Base-by-base conservation (phyloP, 1,140 invertebrate genomes). In the Acyrthosiphon pisum region DNA sequence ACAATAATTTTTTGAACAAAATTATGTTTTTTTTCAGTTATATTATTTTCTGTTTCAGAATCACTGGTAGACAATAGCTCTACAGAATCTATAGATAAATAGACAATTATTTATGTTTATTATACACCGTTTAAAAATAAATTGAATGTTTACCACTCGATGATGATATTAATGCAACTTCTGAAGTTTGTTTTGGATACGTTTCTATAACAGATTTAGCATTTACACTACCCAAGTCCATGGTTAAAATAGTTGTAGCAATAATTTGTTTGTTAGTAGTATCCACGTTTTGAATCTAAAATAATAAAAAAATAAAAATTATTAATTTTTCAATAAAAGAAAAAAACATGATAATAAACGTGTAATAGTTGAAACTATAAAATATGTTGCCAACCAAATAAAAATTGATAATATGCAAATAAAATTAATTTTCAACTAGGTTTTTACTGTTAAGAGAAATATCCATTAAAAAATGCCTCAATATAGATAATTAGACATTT, bases 1-100 rank as follows among this genome's bases (percentile, higher is more conserved):
- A 93, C 91, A 37, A 93, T 41, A 14, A 83, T 93, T 93, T 93
- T 93, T 86, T 93, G 35, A 30, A 84, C 23, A 93, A 93, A 93
- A 93, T 93, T 93, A 44, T 93, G 91, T 53, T 50, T 23, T 41
- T 93, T 93, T 84, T 84, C 91, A 44, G 6, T 50, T 23, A 50
- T 30, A 41, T 41, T 44, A 20, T 41, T 46, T 48, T 26, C n/a
- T 26, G 37, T 53, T 37, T 76, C 48, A 48, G 14, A 23, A 0
- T 50, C 46, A 14, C 44, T 18, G 1, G 90, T 50, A 37, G 53
- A 44, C 53, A 53, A 50, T 76, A 68, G 81, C 22, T 91, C 90
- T 37, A 48, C 35, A 48, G 90, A 91, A 91, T 26, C 90, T 91
- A 37, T 8, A 30, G 9, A 60, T n/a, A 91, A 50, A 35, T 46